A percentile compares a stretch with the other conserved stretches of the same genome.
These are phyloP conservation scores for Hyposmocoma kahamanoa DNA, from an alignment of 1,140 invertebrate species.

Conservation along the genomic window DNA sequence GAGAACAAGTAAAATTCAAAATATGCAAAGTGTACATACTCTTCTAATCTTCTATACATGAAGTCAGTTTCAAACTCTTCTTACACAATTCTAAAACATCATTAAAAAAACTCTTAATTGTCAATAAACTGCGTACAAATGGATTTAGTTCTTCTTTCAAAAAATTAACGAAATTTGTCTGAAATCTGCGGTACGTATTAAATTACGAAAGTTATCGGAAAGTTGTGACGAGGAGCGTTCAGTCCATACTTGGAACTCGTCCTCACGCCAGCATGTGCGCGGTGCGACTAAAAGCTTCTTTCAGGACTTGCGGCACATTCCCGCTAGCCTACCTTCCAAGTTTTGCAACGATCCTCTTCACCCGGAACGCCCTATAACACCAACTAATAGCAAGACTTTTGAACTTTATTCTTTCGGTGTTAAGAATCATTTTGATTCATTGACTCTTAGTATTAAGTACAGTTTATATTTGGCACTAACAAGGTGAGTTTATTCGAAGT, in stretches of 20 bases:
- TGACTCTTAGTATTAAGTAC: too few relatives aligned
- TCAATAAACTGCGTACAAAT: too few relatives aligned
- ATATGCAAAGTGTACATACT: too few relatives aligned
- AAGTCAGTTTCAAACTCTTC: neutral
- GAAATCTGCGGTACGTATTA: slow-evolving; percentile 18
- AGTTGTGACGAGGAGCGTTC: slow-evolving; percentile 52
- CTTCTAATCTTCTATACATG: neutral
- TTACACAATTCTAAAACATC: neutral
- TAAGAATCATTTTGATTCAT: too few relatives aligned
- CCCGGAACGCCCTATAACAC: slow-evolving; percentile 19
- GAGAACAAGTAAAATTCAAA: too few relatives aligned
- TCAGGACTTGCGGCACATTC: slow-evolving; percentile 48
- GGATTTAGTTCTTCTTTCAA: neutral
- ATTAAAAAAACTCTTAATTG: neutral
- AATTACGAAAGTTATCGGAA: slow-evolving; percentile 47
- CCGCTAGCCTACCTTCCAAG: slow-evolving; percentile 62
- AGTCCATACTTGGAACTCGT: slow-evolving; percentile 23
- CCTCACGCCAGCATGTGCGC: slow-evolving; percentile 47
- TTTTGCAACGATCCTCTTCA: slow-evolving; percentile 31
- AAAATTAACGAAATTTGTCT: neutral
- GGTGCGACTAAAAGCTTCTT: slow-evolving; percentile 59
- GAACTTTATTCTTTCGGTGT: too few relatives aligned
- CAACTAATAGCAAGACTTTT: too few relatives aligned
- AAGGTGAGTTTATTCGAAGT: too few relatives aligned
- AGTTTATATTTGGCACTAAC: too few relatives aligned